Conservation (phyloP, 2,113 vertebrate species). For the Trogon surrucura region DNA sequence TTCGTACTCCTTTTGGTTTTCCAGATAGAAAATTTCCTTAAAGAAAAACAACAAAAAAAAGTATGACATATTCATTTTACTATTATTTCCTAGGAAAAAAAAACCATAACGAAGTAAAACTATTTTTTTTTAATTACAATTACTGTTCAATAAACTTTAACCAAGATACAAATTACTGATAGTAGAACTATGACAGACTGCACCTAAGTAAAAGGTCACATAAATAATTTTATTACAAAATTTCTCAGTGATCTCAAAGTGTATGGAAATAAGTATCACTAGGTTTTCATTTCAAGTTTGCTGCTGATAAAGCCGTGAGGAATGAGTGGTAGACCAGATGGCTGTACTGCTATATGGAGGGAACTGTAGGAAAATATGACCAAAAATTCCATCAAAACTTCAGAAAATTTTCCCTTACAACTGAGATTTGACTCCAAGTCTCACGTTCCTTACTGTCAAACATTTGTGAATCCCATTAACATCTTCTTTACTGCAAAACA, state of each 20-base stretch:
- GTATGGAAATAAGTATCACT: not conserved
- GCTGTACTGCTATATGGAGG: not conserved
- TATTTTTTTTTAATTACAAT: not conserved
- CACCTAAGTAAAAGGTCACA: not conserved
- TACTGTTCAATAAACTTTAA: not conserved
- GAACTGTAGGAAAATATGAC: not conserved
- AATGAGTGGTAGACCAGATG: not conserved
- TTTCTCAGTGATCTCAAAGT: not conserved
- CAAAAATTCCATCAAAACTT: not conserved
- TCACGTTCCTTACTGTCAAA: not conserved
- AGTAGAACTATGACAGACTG: not conserved
- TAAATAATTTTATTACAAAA: not conserved
- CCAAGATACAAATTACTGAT: not conserved
- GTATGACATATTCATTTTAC: not conserved
- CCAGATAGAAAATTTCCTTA: conserved; percentile 89
- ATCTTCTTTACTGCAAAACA: not conserved
- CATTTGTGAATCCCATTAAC: not conserved
- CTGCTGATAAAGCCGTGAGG: not conserved
- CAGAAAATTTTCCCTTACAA: not conserved
- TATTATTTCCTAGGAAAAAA: not conserved
- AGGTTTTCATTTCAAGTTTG: not conserved
- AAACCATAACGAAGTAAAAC: not conserved
- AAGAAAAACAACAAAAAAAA: not conserved
- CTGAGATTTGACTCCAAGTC: not conserved
- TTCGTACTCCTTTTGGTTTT: conserved; percentile 87